Conservation (phyloP, 2,888 invertebrate genomes). For the Andrena praecox region DNA sequence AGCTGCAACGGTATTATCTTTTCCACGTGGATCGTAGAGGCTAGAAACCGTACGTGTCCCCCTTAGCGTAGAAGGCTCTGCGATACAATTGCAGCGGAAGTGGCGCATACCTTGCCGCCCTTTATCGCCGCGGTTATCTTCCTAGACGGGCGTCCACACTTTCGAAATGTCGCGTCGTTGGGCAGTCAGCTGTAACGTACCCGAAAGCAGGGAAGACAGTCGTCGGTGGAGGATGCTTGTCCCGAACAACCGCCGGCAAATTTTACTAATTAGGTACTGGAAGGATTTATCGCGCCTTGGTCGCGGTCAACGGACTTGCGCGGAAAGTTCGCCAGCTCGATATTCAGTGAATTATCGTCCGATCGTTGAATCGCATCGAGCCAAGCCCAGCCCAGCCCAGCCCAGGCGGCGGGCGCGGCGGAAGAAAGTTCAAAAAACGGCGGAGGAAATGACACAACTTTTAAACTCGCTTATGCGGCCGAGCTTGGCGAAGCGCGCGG, state of each 20-base stretch:
- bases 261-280: neutral
- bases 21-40: constrained; percentile 34
- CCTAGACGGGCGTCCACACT: neutral
- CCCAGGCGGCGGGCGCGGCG: neutral
- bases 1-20: constrained; percentile 44
- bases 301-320: neutral
- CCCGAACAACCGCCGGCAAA: neutral
- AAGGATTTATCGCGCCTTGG: neutral
- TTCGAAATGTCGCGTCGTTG: neutral
- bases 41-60: neutral
- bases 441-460: constrained; percentile 17
- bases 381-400: neutral
- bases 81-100: neutral
- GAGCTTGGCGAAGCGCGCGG: neutral
- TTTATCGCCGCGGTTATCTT: neutral
- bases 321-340: neutral
- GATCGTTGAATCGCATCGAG: constrained; percentile 1
- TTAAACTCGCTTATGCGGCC: constrained; percentile 9
- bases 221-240: neutral
- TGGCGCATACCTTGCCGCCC: neutral
- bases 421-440: constrained; percentile 16
- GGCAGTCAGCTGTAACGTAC: neutral
- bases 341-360: constrained; percentile 22
- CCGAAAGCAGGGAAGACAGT: neutral
- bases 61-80: neutral